Evolutionary conservation across 2,113 vertebrate genomes (phyloP).

Genomic region (Sardina pilchardus): DNA sequence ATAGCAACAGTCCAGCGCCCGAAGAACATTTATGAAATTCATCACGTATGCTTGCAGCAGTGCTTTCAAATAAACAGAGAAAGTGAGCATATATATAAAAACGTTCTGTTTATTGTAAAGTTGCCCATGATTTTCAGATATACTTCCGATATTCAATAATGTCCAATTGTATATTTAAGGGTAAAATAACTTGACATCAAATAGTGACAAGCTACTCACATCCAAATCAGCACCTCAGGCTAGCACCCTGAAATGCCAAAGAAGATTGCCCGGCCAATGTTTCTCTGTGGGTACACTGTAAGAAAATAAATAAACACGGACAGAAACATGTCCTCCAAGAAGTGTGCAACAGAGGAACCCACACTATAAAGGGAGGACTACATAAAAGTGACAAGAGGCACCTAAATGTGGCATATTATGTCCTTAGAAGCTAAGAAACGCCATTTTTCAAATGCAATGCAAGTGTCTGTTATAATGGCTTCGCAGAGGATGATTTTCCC

Average conservation of each 20-base stretch:
- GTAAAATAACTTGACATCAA: constrained; percentile 55
- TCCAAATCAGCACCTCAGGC: background rate
- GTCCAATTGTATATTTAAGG: constrained; percentile 42
- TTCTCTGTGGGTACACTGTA: background rate
- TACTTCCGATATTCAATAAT: constrained; percentile 30
- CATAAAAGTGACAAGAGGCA: constrained; percentile 33
- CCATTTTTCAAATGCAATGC: constrained; percentile 6
- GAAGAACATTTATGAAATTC: background rate
- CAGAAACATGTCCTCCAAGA: background rate
- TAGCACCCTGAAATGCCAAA: background rate
- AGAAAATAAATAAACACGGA: constrained; percentile 53
- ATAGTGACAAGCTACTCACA: background rate
- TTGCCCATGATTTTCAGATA: constrained; percentile 13
- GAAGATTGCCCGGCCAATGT: background rate
- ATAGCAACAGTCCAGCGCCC: background rate
- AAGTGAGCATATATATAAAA: background rate
- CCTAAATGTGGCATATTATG: constrained; percentile 6
- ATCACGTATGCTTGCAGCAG: background rate
- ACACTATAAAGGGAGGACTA: background rate
- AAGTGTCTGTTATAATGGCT: background rate
- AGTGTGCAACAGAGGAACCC: background rate
- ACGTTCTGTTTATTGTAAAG: constrained; percentile 15
- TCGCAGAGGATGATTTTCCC: background rate
- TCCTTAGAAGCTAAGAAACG: background rate
- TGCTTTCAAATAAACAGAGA: background rate